Evolutionary conservation across 2,888 invertebrate genomes (phyloP), one percentile per base, ranked within the genome.

Genomic region (Rhamphomyia laevipes): DNA sequence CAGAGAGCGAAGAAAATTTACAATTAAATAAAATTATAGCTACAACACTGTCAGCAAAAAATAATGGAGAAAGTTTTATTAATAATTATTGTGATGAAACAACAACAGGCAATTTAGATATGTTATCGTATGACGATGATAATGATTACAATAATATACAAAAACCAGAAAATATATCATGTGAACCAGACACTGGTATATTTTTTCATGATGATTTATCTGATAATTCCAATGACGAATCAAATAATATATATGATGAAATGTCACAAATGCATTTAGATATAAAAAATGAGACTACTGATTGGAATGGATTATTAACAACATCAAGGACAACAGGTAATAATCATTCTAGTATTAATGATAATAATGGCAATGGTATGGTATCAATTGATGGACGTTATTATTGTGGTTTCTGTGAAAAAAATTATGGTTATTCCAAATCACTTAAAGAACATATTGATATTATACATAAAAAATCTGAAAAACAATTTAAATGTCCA

Each of bases 361-460:
- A 13, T 23, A n/a, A 42, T 42, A 13, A 21, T 23, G 3, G 2
- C 4, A 41, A 41, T 12, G 13, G 6, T 27, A 18, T 40, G 17
- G 2, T 3, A 11, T 15, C n/a, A 13, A 6, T 11, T 13, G 27
- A 27, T 27, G 27, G 27, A 10, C 42, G 42, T 42, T 42, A 23
- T 27, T n/a, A 42, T 27, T 42, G 42, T 42, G 21, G n/a, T 21
- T 13, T 23, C 4, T 42, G 42, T 15, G 42, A 42, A 27, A 42
- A 42, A 42, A 23, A 13, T 23, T 42, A 42, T 27, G 13, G 21
- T 21, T 42, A 42, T 42, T 42, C 42, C 11, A 42, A 42, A 42
- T 42, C 42, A 42, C 23, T 42, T 11, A 42, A 42, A 27, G 42
- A 42, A 15, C 42, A 42, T 42, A 23, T 42, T 12, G 42, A 42